Evolutionary conservation across 2,888 invertebrate genomes (phyloP), one percentile per base, ranked within the genome.

Genomic region (Campopleginae sp.): DNA sequence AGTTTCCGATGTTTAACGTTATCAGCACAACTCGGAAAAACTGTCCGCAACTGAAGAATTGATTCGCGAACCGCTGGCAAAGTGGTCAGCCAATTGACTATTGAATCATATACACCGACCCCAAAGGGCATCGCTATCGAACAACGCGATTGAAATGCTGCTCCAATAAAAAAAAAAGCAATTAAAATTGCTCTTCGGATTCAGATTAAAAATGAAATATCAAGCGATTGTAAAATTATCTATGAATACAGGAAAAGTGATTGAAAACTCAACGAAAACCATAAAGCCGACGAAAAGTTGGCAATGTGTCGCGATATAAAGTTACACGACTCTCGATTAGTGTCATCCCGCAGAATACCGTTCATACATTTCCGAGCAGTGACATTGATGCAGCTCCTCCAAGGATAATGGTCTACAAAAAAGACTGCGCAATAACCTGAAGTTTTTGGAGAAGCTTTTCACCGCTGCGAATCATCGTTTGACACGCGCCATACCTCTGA

Each of bases 381-480:
- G 54, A 54, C 54, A 23, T 54, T 48, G n/a, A 48, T 19, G 23
- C 2, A 23, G 19, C 54, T 17, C 12, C 23, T 44, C 8, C 17
- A 14, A 38, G 0, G 14, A 46, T 5, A 7, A 46, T 0, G 27
- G 17, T 19, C 27, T 17, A 54, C 12, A 27, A 14, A 27, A 42
- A 23, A 14, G 46, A 42, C n/a, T 51, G 23, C 27, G 38, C 17
- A 19, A 8, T 7, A 14, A 38, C 12, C 33, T 0, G 3, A 54
- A 71, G 23, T 51, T 71, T 54, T 54, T 33, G 19, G 38, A 71
- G 10, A 38, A 48, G 31, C n/a, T 51, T 51, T 48, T n/a, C 8
- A 31, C n/a, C 54, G 46, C 33, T 65, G 63, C 19, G n/a, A 46
- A 75, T 61, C 31, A 46, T 12, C 63, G n/a, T 42, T 44, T 46